Percentiles rank a stretch among this genome's conserved stretches.
phyloP scores from a whole-genome alignment of 2,888 invertebrate species.

The Malacosoma neustria region DNA sequence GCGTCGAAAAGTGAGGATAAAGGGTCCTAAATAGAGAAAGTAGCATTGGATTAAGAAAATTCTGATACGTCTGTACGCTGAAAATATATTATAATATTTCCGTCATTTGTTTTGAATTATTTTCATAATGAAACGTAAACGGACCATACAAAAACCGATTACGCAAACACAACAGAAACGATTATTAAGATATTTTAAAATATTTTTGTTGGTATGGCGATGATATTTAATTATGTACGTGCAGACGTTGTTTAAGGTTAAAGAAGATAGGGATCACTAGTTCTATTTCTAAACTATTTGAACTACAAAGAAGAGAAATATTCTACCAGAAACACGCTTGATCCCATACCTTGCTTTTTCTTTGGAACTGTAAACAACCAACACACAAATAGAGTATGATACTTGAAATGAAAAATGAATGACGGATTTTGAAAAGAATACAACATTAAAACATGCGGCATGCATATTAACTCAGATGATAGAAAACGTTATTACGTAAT shows the following conservation, averaged over 20 bases:
- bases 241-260: slow-evolving; percentile 9
- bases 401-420: slow-evolving; percentile 43
- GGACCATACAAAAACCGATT: too few species aligned
- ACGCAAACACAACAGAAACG: too few species aligned
- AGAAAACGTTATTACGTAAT: background rate
- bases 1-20: slow-evolving; percentile 22
- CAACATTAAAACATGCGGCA: slow-evolving; percentile 50
- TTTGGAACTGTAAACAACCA: slow-evolving; percentile 88
- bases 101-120: too few species aligned
- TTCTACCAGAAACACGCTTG: slow-evolving; percentile 74
- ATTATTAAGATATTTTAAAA: too few species aligned
- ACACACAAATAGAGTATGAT: slow-evolving; percentile 72
- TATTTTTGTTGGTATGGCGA: slow-evolving; percentile 1
- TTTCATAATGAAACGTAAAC: too few species aligned
- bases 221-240: slow-evolving; percentile 2
- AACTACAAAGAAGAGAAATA: slow-evolving; percentile 69
- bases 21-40: slow-evolving; percentile 20
- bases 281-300: slow-evolving; percentile 62
- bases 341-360: slow-evolving; percentile 81
- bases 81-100: background rate
- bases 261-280: slow-evolving; percentile 34
- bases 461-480: slow-evolving; percentile 26
- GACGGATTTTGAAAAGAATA: slow-evolving; percentile 25
- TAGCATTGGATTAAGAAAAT: slow-evolving; percentile 23
- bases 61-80: slow-evolving; percentile 30